Percentiles rank a stretch among this genome's conserved stretches.
phyloP scores from a whole-genome alignment of 2,113 vertebrate genomes.

The Cathartes aura region DNA sequence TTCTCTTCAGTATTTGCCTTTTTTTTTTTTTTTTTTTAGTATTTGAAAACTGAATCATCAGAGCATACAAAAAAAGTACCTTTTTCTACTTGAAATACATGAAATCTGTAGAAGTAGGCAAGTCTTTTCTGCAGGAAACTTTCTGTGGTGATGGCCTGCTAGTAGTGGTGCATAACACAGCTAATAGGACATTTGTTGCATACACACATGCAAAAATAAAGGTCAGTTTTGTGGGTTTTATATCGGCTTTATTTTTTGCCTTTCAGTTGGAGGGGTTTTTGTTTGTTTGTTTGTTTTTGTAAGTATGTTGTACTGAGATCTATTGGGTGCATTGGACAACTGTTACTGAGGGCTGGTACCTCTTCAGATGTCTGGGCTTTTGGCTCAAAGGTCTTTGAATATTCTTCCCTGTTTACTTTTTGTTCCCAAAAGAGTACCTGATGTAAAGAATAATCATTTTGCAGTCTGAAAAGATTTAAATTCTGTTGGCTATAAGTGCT shows the following conservation, averaged over 20 bases:
- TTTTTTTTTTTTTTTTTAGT: background rate
- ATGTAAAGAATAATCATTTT: background rate
- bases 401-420: background rate
- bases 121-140: background rate
- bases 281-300: background rate
- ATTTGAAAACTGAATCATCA: background rate
- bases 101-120: background rate
- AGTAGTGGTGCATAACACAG: background rate
- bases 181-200: background rate
- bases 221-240: background rate
- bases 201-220: background rate
- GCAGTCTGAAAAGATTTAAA: background rate
- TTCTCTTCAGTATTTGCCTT: background rate
- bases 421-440: background rate
- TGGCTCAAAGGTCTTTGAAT: background rate
- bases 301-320: background rate
- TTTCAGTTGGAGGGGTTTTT: background rate
- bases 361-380: background rate
- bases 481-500: background rate
- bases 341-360: background rate
- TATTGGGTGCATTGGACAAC: background rate
- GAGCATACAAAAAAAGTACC: background rate
- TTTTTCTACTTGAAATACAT: constrained; percentile 48
- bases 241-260: background rate
- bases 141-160: background rate